These are phyloP conservation scores for Denticeps clupeoides DNA, from an alignment of 2,797 vertebrate genomes.

Conservation along the genomic window DNA sequence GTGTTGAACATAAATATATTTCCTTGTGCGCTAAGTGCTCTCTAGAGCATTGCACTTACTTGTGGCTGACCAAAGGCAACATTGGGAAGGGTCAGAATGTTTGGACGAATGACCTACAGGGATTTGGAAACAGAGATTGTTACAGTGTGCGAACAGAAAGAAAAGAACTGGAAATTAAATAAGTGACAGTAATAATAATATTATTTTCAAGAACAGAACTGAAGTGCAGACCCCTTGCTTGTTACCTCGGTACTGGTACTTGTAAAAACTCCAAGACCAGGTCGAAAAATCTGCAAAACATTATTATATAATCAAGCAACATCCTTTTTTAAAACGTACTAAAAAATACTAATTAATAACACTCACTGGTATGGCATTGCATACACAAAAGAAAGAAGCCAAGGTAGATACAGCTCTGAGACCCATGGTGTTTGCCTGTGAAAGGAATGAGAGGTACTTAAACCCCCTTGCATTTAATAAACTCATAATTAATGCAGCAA, in stretches of 20 bases:
- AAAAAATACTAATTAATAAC: background rate
- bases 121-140: background rate
- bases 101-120: background rate
- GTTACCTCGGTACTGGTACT: conserved; percentile 63
- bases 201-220: background rate
- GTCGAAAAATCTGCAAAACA: conserved; percentile 33
- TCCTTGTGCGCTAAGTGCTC: too few relatives aligned
- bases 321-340: background rate
- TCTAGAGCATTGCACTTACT: background rate
- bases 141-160: background rate
- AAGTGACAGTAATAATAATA: background rate
- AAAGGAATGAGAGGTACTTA: conserved; percentile 2
- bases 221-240: background rate
- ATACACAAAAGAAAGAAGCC: conserved; percentile 39
- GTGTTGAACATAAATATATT: too few relatives aligned
- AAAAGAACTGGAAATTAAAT: background rate
- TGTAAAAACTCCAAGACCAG: conserved; percentile 51
- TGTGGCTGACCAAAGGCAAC: background rate
- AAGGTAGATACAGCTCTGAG: conserved; percentile 33
- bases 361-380: conserved; percentile 50
- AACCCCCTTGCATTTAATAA: background rate
- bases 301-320: background rate
- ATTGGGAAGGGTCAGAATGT: background rate
- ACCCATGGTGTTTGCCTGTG: conserved; percentile 40
- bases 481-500: too few relatives aligned